These are phyloP conservation scores for Bungarus multicinctus DNA, from an alignment of 2,113 vertebrate species.

Conservation along the genomic window DNA sequence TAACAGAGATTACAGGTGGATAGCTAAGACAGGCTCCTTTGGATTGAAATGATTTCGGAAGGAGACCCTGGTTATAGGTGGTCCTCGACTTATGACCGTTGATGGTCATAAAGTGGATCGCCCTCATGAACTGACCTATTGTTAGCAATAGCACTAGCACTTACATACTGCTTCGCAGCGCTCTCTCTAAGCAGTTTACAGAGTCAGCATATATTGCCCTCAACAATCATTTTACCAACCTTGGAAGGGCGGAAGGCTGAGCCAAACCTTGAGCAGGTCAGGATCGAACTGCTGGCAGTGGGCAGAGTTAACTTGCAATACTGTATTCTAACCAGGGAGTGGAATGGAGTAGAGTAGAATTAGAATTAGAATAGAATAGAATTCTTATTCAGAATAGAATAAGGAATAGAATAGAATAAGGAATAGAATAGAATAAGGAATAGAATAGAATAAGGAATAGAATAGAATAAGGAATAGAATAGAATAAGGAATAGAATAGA, in stretches of 20 bases:
- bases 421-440: accelerated
- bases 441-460: too few relatives aligned
- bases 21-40: not conserved
- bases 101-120: not conserved
- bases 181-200: not conserved
- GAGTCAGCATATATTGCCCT: not conserved
- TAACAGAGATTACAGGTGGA: not conserved
- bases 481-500: too few relatives aligned
- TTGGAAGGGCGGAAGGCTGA: not conserved
- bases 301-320: too few relatives aligned
- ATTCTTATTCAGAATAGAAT: too few relatives aligned
- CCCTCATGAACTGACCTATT: accelerated
- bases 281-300: too few relatives aligned
- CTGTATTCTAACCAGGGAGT: too few relatives aligned
- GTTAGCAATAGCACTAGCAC: not conserved
- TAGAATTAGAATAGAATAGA: too few relatives aligned
- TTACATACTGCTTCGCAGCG: not conserved
- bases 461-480: too few relatives aligned
- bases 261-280: too few relatives aligned
- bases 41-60: not conserved
- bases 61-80: not conserved
- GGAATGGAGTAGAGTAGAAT: too few relatives aligned
- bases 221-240: not conserved
- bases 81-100: not conserved
- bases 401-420: too few relatives aligned